Conservation (phyloP, 2,113 vertebrate genomes). For the Haplotaxodon microlepis region DNA sequence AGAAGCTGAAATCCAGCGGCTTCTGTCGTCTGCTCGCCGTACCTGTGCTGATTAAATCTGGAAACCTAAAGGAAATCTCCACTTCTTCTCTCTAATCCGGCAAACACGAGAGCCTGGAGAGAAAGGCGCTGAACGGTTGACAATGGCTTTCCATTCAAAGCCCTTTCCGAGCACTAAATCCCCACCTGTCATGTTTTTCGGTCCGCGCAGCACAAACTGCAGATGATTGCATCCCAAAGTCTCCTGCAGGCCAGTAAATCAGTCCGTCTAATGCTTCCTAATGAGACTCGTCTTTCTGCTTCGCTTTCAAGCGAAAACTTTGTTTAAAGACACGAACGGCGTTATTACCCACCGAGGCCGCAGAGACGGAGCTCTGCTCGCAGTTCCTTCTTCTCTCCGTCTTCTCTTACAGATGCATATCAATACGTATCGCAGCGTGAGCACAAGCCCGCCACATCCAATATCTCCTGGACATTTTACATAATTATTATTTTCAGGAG, state of each 20-base stretch:
- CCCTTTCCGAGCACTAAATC: constrained; percentile 38
- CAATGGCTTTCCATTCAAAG: constrained; percentile 43
- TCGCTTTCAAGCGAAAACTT: not conserved
- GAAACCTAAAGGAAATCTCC: constrained; percentile 44
- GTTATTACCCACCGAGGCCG: not conserved
- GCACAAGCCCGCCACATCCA: constrained; percentile 60
- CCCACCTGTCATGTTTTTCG: constrained; percentile 37
- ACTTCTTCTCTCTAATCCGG: constrained; percentile 49
- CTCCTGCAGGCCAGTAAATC: not conserved
- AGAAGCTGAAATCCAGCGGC: not conserved
- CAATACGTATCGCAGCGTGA: constrained; percentile 47
- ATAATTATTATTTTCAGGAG: constrained; percentile 78
- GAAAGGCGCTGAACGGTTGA: constrained; percentile 36
- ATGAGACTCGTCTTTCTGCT: not conserved
- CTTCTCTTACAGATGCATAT: constrained; percentile 65
- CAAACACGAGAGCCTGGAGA: constrained; percentile 32
- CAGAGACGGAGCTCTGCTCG: constrained; percentile 1
- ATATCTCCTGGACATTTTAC: constrained; percentile 71
- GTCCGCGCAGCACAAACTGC: not conserved
- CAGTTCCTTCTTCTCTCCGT: constrained; percentile 45
- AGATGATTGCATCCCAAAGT: constrained; percentile 15
- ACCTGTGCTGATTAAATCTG: constrained; percentile 40
- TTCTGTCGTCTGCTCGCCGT: not conserved
- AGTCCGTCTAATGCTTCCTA: not conserved
- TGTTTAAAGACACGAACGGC: not conserved